Evolutionary conservation across 2,888 invertebrate species (phyloP).

Genomic region (Nebria brevicollis): DNA sequence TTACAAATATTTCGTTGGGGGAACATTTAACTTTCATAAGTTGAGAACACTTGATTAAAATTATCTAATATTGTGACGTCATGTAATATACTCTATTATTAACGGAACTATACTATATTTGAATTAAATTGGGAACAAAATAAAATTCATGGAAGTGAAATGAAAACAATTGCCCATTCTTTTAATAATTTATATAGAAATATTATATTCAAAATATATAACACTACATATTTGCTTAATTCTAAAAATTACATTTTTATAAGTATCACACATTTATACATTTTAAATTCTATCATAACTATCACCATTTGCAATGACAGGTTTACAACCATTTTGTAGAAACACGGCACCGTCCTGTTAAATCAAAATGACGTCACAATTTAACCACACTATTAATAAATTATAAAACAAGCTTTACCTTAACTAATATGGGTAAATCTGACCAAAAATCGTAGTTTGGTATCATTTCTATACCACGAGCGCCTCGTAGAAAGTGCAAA

Average conservation of each 20-base stretch:
- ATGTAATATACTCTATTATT: no score
- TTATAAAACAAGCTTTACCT: constrained; percentile 62
- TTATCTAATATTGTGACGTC: no score
- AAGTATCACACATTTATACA: constrained; percentile 21
- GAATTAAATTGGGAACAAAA: no score
- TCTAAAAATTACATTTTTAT: constrained; percentile 3
- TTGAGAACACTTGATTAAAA: no score
- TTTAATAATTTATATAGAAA: constrained; percentile 6
- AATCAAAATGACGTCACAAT: constrained; percentile 35
- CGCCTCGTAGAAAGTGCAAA: constrained; percentile 75
- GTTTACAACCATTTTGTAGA: constrained; percentile 70
- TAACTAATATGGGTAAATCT: constrained; percentile 74
- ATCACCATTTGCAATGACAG: constrained; percentile 56
- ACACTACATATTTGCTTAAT: constrained; percentile 4
- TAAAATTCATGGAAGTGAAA: no score
- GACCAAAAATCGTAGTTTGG: constrained; percentile 81
- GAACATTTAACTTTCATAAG: no score
- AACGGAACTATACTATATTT: no score
- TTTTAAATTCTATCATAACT: constrained; percentile 67
- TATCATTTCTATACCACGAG: constrained; percentile 76
- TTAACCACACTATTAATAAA: no score
- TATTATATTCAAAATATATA: constrained; percentile 7
- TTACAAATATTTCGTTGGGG: no score
- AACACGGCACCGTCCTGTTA: constrained; percentile 75
- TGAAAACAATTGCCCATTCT: background rate